phyloP scores from a whole-genome alignment of 2,797 vertebrate species.

The Neosalanx taihuensis region DNA sequence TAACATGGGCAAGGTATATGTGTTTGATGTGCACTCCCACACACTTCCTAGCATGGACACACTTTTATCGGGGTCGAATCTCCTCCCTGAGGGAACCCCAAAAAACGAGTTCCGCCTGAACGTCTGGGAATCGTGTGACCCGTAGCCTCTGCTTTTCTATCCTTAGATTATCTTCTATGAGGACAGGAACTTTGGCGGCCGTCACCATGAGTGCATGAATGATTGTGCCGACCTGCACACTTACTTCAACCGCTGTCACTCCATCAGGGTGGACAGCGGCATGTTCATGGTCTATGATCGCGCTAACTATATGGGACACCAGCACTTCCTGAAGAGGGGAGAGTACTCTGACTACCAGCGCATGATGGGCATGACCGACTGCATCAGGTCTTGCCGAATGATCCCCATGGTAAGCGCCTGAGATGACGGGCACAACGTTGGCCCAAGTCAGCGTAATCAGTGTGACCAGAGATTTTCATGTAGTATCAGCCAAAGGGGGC shows the following conservation, averaged over 20 bases:
- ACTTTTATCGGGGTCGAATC: not conserved
- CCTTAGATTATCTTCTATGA: conserved; percentile 63
- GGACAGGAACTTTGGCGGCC: conserved; percentile 62
- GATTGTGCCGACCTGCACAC: conserved; percentile 61
- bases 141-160: not conserved
- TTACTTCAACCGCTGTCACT: conserved; percentile 66
- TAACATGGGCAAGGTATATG: conserved; percentile 22
- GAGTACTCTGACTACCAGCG: conserved; percentile 66
- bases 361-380: conserved; percentile 60
- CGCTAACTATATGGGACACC: conserved; percentile 58
- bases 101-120: not conserved
- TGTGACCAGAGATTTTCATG: not conserved
- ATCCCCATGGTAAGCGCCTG: conserved; percentile 52
- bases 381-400: conserved; percentile 61
- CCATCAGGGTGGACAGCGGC: conserved; percentile 62
- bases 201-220: conserved; percentile 62
- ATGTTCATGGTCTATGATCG: conserved; percentile 62
- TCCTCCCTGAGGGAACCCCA: not conserved
- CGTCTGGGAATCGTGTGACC: not conserved
- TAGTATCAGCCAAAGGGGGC: not conserved
- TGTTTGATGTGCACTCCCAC: not conserved
- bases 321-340: conserved; percentile 60
- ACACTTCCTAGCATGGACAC: not conserved
- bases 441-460: not conserved
- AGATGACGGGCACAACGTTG: not conserved